phyloP scores from a whole-genome alignment of 2,888 invertebrate species.

The Pristionchus maxplancki region DNA sequence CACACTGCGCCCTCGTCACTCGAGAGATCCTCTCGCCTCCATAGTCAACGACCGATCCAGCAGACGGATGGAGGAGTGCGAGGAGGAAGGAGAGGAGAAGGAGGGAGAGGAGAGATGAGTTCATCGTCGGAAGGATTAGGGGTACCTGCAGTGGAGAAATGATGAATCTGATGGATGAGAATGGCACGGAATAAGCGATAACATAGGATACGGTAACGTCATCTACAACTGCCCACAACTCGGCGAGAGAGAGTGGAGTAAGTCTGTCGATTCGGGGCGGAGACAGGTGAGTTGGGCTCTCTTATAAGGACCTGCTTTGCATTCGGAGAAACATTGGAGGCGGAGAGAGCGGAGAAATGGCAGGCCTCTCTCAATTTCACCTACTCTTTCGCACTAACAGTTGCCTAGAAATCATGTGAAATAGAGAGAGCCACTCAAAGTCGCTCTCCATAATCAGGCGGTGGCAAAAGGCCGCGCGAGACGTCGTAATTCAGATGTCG shows the following conservation, averaged over 20 bases:
- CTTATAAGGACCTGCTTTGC: slow-evolving; percentile 36
- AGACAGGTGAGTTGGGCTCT: slow-evolving; percentile 19
- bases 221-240: not conserved
- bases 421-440: too few relatives aligned
- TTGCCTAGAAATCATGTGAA: too few relatives aligned
- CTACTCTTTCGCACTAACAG: not conserved
- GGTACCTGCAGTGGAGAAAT: not conserved
- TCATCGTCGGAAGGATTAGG: not conserved
- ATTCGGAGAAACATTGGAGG: slow-evolving; percentile 31
- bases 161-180: too few relatives aligned
- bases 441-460: too few relatives aligned
- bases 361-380: not conserved
- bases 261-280: not conserved
- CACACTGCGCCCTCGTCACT: slow-evolving; percentile 58
- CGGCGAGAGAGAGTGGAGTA: not conserved
- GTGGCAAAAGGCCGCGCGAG: not conserved
- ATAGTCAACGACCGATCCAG: not conserved
- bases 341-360: not conserved
- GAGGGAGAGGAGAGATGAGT: slow-evolving; percentile 21
- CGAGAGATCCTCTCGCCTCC: slow-evolving; percentile 17
- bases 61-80: not conserved
- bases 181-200: too few relatives aligned
- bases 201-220: not conserved
- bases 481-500: slow-evolving; percentile 4
- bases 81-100: not conserved